Conservation (phyloP, 2,797 vertebrate species). For the Cossypha caffra region DNA sequence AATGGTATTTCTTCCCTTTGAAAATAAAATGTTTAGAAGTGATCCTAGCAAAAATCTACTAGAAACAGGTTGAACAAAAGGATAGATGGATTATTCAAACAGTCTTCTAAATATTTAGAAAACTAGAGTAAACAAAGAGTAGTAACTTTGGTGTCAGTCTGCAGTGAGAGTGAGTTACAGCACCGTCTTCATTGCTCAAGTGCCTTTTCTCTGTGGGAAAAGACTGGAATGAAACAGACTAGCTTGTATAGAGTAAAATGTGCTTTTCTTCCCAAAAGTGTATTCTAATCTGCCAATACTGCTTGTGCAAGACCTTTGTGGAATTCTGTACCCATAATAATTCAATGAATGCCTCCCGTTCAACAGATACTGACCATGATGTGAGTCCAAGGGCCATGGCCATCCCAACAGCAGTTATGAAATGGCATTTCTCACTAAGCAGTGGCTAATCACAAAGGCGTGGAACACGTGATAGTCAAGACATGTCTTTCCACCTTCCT, state of each 20-base stretch:
- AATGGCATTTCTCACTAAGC: background rate
- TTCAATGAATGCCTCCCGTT: background rate
- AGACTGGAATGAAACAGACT: background rate
- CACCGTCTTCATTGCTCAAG: background rate
- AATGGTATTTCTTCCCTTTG: background rate
- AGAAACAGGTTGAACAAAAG: background rate
- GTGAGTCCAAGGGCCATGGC: background rate
- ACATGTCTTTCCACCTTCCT: background rate
- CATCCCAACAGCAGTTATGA: background rate
- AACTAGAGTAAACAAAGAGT: background rate
- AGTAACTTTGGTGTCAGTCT: background rate
- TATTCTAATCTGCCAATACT: background rate
- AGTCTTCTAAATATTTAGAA: background rate
- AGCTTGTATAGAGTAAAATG: background rate
- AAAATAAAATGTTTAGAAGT: background rate
- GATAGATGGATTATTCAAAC: background rate
- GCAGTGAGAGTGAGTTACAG: background rate
- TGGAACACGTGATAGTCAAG: background rate
- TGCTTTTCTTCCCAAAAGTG: background rate
- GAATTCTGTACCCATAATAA: background rate
- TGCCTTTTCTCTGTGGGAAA: background rate
- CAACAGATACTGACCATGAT: background rate
- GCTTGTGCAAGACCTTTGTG: background rate
- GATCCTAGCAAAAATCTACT: background rate
- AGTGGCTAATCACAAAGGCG: accelerated